Evolutionary conservation across 1,140 invertebrate species (phyloP), one percentile per base, ranked within the genome.

Genomic region (Helicoverpa armigera): DNA sequence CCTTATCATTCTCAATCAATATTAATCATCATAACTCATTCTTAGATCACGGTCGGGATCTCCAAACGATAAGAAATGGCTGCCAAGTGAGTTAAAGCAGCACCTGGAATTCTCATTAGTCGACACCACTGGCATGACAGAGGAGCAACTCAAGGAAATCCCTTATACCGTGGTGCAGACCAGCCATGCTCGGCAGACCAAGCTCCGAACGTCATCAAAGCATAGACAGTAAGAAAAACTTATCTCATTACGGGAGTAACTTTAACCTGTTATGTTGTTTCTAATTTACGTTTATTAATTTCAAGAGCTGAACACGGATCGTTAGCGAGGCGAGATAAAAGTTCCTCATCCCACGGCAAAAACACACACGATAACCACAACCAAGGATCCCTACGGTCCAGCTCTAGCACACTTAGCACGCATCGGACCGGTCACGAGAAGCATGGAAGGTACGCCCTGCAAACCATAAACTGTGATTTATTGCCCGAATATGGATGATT

Each of bases 91-190:
- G 94, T 90, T 98, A 80, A 96, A 96, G 82, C 96, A 96, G 92
- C 98, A 99, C 94, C 96, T 99, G 85, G 97, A 99, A 91, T 99
- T 98, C 95, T 97, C 97, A 88, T 95, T 99, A 85, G 96, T 99
- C 67, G 98, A 99, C 84, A 98, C 98, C 0, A 96, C 96, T 18
- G 98, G 98, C 53, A 98, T 99, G 97, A 97, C 97, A 63, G 98
- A 98, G 86, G 97, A 98, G 82, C 98, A 99, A 90, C 96, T 98
- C 3, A 96, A 97, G 84, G 98, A 99, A 92, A 99, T 99, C 85
- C 98, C 98, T 3, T 99, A 99, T 92, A 98, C 98, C 2, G 98
- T 98, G 74, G 98, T 99, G 2, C 96, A 98, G 92, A 97, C 96
- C 12, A 96, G 96, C 83, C 95, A 96, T 70, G 95, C 95, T 0